Evolutionary conservation across 2,113 vertebrate genomes (phyloP).

Genomic region (Clarias batrachus): DNA sequence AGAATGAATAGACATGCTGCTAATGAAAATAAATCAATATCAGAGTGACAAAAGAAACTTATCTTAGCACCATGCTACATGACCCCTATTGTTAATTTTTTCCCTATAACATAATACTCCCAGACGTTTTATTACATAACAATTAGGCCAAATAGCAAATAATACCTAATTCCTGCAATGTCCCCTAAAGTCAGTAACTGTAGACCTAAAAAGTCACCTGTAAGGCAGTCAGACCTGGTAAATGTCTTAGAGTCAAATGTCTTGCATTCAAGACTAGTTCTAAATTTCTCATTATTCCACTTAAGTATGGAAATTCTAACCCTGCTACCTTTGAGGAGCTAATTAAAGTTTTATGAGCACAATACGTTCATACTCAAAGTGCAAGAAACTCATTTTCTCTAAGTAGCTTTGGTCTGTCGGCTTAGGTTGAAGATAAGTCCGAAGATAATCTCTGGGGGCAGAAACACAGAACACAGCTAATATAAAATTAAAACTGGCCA

Average conservation of each 20-base stretch:
- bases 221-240: not conserved
- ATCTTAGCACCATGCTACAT: not conserved
- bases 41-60: not conserved
- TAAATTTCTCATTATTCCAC: not conserved
- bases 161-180: not conserved
- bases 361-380: not conserved
- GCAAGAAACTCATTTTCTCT: constrained; percentile 23
- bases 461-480: not conserved
- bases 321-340: constrained; percentile 19
- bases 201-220: not conserved
- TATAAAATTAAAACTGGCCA: not conserved
- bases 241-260: not conserved
- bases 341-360: constrained; percentile 17
- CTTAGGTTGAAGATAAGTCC: constrained; percentile 1
- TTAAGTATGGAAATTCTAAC: constrained; percentile 10
- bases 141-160: not conserved
- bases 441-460: constrained; percentile 27
- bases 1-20: not conserved
- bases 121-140: not conserved
- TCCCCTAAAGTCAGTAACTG: not conserved
- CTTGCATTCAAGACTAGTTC: not conserved
- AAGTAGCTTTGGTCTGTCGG: constrained; percentile 36
- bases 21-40: not conserved
- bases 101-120: not conserved
- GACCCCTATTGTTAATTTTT: not conserved